phyloP scores from a whole-genome alignment of 1,140 invertebrate species.

The Galendromus occidentalis region DNA sequence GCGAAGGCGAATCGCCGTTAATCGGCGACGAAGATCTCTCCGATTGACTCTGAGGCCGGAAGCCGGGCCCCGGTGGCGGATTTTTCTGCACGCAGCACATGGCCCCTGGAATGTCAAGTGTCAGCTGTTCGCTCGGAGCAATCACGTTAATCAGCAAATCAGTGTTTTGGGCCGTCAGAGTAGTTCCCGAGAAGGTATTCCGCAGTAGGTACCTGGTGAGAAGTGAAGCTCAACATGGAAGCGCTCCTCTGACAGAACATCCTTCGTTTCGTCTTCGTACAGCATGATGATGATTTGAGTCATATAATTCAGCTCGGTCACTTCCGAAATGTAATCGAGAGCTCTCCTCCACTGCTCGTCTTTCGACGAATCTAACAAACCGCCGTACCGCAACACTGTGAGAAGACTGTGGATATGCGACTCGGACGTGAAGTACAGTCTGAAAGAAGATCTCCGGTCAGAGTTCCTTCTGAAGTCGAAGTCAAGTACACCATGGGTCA shows the following conservation, averaged over 20 bases:
- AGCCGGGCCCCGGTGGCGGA: slow-evolving; percentile 73
- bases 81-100: slow-evolving; percentile 88
- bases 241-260: slow-evolving; percentile 32
- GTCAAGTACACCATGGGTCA: neutral
- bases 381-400: slow-evolving; percentile 82
- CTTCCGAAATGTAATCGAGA: slow-evolving; percentile 92
- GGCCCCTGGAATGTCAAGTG: slow-evolving; percentile 44
- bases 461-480: neutral
- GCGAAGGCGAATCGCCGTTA: slow-evolving; percentile 1
- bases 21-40: slow-evolving; percentile 5
- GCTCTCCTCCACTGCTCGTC: slow-evolving; percentile 96
- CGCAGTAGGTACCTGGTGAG: slow-evolving; percentile 47
- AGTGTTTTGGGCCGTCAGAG: too few relatives aligned
- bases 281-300: slow-evolving; percentile 97
- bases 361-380: slow-evolving; percentile 61
- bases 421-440: slow-evolving; percentile 97
- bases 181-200: too few relatives aligned
- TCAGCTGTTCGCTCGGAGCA: too few relatives aligned
- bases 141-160: too few relatives aligned
- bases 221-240: slow-evolving; percentile 96
- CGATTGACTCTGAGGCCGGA: slow-evolving; percentile 46
- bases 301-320: slow-evolving; percentile 97
- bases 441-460: slow-evolving; percentile 16
- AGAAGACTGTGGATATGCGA: slow-evolving; percentile 95
- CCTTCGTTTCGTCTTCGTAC: slow-evolving; percentile 94